phyloP scores from a whole-genome alignment of 2,797 vertebrate species.

The Salmo trutta region DNA sequence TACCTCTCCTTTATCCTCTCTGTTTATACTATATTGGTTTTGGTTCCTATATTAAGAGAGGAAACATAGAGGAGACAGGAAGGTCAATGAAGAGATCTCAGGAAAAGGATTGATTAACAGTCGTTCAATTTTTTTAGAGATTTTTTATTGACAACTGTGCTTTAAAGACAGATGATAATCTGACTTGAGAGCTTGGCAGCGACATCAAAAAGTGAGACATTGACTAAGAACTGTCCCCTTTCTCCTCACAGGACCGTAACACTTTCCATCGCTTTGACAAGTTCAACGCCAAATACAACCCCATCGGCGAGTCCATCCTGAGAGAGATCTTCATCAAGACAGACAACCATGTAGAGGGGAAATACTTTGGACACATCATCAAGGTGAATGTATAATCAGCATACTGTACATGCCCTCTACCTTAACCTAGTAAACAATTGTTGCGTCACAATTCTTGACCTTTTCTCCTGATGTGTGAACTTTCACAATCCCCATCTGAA shows the following conservation, averaged over 20 bases:
- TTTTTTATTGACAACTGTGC: too few relatives aligned
- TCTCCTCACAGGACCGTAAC: slow-evolving; percentile 78
- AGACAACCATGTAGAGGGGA: slow-evolving; percentile 85
- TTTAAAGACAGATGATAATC: neutral
- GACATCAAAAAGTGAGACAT: neutral
- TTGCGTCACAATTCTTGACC: too few relatives aligned
- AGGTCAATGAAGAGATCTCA: too few relatives aligned
- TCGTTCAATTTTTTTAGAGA: accelerated
- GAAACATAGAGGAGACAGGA: too few relatives aligned
- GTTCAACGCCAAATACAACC: slow-evolving; percentile 91
- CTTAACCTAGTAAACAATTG: too few relatives aligned
- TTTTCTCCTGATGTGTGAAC: too few relatives aligned
- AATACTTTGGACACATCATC: slow-evolving; percentile 88
- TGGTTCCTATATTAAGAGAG: too few relatives aligned
- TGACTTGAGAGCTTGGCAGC: neutral
- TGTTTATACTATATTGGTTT: too few relatives aligned
- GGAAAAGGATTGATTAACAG: too few relatives aligned
- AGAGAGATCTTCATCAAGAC: slow-evolving; percentile 88
- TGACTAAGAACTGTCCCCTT: neutral
- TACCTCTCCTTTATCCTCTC: too few relatives aligned
- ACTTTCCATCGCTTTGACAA: slow-evolving; percentile 91
- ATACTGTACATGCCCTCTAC: too few relatives aligned
- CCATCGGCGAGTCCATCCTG: slow-evolving; percentile 86
- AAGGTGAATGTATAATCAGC: slow-evolving; percentile 68
- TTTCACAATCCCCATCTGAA: too few relatives aligned